Evolutionary conservation across 2,797 vertebrate genomes (phyloP).

Genomic region (Graptemys geographica): DNA sequence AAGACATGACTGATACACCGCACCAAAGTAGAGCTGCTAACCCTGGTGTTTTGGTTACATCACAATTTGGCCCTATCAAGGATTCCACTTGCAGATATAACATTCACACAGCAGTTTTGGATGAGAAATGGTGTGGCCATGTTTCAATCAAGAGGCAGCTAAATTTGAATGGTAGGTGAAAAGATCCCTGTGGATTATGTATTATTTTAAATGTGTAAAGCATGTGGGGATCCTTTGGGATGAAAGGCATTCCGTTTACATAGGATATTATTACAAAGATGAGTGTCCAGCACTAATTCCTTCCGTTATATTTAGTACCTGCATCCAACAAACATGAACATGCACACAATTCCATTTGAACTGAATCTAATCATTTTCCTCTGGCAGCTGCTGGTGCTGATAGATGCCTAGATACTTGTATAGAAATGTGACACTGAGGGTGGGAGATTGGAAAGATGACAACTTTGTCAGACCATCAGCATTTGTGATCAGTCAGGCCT

Average conservation of each 20-base stretch:
- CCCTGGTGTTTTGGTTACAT: not conserved
- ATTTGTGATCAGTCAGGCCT: slow-evolving; percentile 14
- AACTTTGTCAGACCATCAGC: slow-evolving; percentile 20
- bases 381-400: slow-evolving; percentile 30
- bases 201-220: not conserved
- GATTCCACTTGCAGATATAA: not conserved
- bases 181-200: slow-evolving; percentile 7
- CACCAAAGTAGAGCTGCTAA: not conserved
- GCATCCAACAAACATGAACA: not conserved
- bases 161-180: not conserved
- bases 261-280: slow-evolving; percentile 48
- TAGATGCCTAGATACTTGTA: slow-evolving; percentile 4
- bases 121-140: fast-evolving
- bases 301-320: slow-evolving; percentile 28
- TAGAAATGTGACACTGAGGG: slow-evolving; percentile 1
- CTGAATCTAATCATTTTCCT: slow-evolving; percentile 42
- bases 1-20: not conserved
- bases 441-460: not conserved
- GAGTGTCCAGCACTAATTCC: slow-evolving; percentile 37
- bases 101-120: not conserved
- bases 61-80: not conserved
- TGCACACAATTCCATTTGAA: not conserved
- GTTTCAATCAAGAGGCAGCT: not conserved
- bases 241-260: not conserved
- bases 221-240: slow-evolving; percentile 1